phyloP scores from a whole-genome alignment of 1,140 invertebrate species.

The Bicyclus anynana region DNA sequence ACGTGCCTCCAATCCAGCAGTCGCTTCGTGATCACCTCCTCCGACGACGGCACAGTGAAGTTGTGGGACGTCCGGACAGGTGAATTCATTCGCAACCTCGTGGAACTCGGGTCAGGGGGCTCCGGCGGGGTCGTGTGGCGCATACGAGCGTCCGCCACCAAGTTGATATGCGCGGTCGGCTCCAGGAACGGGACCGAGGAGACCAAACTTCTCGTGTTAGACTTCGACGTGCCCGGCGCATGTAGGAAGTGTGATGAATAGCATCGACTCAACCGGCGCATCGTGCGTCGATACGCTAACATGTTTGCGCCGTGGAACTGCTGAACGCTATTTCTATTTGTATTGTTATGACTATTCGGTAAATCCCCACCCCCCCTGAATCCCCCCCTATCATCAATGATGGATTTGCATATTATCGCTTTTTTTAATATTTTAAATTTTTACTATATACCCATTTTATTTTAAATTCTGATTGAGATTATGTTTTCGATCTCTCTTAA shows the following conservation, averaged over 20 bases:
- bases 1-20: slow-evolving; percentile 98
- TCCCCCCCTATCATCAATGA: too few relatives aligned
- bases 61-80: slow-evolving; percentile 98
- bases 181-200: slow-evolving; percentile 99
- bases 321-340: slow-evolving; percentile 22
- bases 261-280: slow-evolving; percentile 68
- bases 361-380: too few relatives aligned
- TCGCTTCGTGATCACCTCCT: slow-evolving; percentile 99
- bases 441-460: too few relatives aligned
- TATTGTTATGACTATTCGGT: not conserved
- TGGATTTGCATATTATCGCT: too few relatives aligned
- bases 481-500: too few relatives aligned
- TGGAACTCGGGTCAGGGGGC: slow-evolving; percentile 95
- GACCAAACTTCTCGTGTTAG: slow-evolving; percentile 97
- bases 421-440: too few relatives aligned
- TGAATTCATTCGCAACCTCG: slow-evolving; percentile 97
- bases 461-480: too few relatives aligned
- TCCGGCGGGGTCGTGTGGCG: slow-evolving; percentile 99
- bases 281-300: slow-evolving; percentile 65
- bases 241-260: slow-evolving; percentile 78
- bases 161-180: slow-evolving; percentile 98
- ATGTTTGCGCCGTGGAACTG: slow-evolving; percentile 69
- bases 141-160: slow-evolving; percentile 95
- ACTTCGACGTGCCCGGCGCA: slow-evolving; percentile 93
- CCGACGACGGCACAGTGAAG: slow-evolving; percentile 99